Base-by-base conservation (phyloP, 2,888 invertebrate species). In the Lasioglossum vierecki region DNA sequence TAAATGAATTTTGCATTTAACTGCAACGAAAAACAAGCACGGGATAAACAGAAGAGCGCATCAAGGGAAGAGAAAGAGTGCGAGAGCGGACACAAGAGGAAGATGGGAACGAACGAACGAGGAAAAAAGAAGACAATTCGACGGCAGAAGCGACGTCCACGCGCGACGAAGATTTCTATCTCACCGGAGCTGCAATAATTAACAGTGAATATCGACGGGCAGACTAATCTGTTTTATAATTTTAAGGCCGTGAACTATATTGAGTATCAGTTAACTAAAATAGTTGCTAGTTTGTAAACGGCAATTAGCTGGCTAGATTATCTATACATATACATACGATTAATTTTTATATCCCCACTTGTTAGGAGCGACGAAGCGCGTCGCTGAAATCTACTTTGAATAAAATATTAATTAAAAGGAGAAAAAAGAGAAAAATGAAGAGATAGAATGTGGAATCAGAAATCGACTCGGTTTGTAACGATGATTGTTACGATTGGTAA, bases 271-370 rank as follows among this genome's bases (percentile, higher is more conserved):
- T 92, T 93, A 73, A 90, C 89, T 88, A 91, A 92, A 68, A 78
- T 78, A 92, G 92, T 92, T 90, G 89, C 90, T 94, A 94, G 93
- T 93, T 93, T 93, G 88, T 93, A 93, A 84, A 93, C 89, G 89
- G 91, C 88, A 87, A 91, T 90, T 94, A 94, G 93, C 89, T 91
- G 90, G 88, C 90, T 94, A 93, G 93, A 90, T 92, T 90, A 93
- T 89, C 89, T 92, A 91, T 92, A 92, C 88, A 88, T 88, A 91
- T 87, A 92, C 90, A 92, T 87, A 92, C 78, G 78, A 83, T 91
- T 92, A 92, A 92, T 94, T 94, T 94, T 94, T 93, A 93, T 94
- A 92, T 93, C 91, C 91, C 91, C 93, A 92, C 92, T 93, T 92
- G 91, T 93, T 93, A 93, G 91, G 91, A 87, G 89, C 84, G 89